Evolutionary conservation across 2,113 vertebrate genomes (phyloP), one percentile per base, ranked within the genome.

Genomic region (Dicentrarchus labrax): DNA sequence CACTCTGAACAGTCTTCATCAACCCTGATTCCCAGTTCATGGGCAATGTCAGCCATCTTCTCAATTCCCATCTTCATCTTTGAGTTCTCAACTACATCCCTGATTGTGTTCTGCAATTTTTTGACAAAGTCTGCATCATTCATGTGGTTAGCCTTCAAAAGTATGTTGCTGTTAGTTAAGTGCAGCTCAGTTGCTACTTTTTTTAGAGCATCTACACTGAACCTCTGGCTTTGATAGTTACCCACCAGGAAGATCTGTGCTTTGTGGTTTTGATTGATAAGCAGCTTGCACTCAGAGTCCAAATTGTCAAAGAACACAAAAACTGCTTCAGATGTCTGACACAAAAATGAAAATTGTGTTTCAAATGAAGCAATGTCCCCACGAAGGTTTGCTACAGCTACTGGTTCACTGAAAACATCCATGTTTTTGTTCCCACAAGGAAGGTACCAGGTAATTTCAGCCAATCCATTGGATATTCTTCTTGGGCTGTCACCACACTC

Each of bases 371-470:
- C 47, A 24, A 96, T 72, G 75, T 96, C 94, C 0, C 96, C 96
- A 83, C 0, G 84, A 22, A 96, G 91, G 22, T 95, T 96, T 61
- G 95, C 86, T 68, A 96, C 8, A 47, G 95, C 94, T 4, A 96
- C 47, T 3, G 95, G 90, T 41, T 94, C 93, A 78, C 84, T 91
- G 70, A 94, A 95, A 50, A 95, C 48, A 48, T 89, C 87, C 12
- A 83, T 86, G 80, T 86, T 91, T 82, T 87, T 86, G 73, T 81
- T 93, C 30, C 94, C 88, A 68, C 91, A 85, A 4, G 96, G 96
- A 47, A 96, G 94, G 80, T 88, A 95, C 96, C 96, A 97, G 2
- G 91, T 89, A 0, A 96, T 90, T 84, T 96, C 96, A 22, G 95
- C 88, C 41, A 97, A 66, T 12, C 96, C 96, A 72, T 95, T 76